A percentile compares a stretch with the other conserved stretches of the same genome.
Evolutionary conservation across 2,888 invertebrate species (phyloP).

Genomic region (Limnephilus rhombicus): DNA sequence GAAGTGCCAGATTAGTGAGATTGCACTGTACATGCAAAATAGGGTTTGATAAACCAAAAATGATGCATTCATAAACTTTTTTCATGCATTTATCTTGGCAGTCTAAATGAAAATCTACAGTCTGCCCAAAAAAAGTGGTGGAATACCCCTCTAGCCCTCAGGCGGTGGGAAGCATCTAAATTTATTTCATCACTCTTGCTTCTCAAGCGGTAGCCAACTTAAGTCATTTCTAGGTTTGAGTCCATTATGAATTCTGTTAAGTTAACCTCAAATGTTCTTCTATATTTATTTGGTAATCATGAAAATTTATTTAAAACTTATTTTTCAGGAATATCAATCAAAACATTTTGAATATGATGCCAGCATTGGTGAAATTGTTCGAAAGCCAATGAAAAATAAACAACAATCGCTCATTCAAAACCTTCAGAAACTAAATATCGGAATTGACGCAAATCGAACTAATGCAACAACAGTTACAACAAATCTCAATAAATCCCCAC

Average conservation of each 20-base stretch:
- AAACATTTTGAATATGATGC: slow-evolving; percentile 59
- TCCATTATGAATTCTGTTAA: not conserved
- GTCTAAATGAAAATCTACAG: no score
- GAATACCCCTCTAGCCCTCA: no score
- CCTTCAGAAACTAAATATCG: slow-evolving; percentile 51
- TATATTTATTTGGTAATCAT: not conserved
- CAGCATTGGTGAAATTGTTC: slow-evolving; percentile 39
- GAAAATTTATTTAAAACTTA: not conserved
- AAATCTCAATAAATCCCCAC: slow-evolving; percentile 22
- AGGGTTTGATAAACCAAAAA: no score
- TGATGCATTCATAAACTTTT: no score
- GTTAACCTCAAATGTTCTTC: not conserved
- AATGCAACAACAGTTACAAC: not conserved
- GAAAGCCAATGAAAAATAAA: slow-evolving; percentile 30
- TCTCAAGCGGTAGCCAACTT: no score
- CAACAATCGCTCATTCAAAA: slow-evolving; percentile 40
- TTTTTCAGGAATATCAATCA: slow-evolving; percentile 63
- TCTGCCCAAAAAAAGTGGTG: no score
- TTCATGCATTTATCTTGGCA: no score
- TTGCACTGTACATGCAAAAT: no score
- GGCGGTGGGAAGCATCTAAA: no score
- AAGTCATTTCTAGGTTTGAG: no score
- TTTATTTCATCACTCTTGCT: no score
- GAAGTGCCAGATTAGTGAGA: no score
- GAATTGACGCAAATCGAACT: slow-evolving; percentile 21